Evolutionary conservation across 2,113 vertebrate genomes (phyloP), one percentile per base, ranked within the genome.

Genomic region (Thinocorus orbignyianus): DNA sequence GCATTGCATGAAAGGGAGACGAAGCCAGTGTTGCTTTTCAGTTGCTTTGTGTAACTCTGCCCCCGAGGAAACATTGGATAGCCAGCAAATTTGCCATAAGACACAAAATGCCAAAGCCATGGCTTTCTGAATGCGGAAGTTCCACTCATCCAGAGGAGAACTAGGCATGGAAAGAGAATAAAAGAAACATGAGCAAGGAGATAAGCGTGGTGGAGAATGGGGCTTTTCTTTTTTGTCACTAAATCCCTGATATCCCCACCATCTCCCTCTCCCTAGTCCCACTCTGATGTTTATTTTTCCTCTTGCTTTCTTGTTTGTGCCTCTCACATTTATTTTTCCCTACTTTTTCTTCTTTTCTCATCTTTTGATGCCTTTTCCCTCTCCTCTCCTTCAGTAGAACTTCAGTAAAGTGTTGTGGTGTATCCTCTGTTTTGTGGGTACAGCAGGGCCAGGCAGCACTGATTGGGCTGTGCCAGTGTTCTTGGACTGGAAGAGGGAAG

Each of bases 1-100:
- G 97, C 86, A 97, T 70, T 97, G 95, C 97, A 97, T 51, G 76
- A 46, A 69, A 88, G 39, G 88, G 46, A 76, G 69, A 35, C 62
- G 48, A 13, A 61, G 64, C 37, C 55, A 79, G 49, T 64, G 88
- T 55, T 58, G 84, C 74, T 90, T 77, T 77, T 66, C 30, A 14
- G 81, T 84, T 79, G n/a, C n/a, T 88, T 25, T 72, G 41, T 80
- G 1, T 78, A 28, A 35, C 68, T 83, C 80, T 74, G 30, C 20
- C 46, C 35, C 72, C 42, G 13, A 42, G 48, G 48, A 85, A 68
- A 30, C 12, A 46, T 5, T 57, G 33, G 33, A 17, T 42, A 74
- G 41, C 64, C 62, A 64, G 52, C 62, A 83, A 11, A 8, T 78
- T 48, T 81, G 68, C 48, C 7, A 0, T 48, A 42, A 39, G 76